These are phyloP conservation scores for Bruchidius siliquastri DNA, from an alignment of 2,888 invertebrate species.

Conservation along the genomic window DNA sequence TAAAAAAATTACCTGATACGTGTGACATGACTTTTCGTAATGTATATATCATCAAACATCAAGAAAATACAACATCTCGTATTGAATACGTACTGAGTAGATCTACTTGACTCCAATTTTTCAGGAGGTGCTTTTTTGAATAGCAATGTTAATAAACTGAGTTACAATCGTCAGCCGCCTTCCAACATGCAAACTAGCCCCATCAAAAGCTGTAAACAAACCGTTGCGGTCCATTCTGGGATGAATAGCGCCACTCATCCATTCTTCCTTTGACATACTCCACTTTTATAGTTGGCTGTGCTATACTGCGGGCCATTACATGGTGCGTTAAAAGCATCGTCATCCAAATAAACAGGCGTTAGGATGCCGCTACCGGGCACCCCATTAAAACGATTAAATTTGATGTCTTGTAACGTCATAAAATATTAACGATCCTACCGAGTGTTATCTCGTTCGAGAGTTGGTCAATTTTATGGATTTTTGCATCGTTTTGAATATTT, in stretches of 20 bases:
- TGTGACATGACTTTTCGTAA: too few species aligned
- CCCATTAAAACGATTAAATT: slow-evolving; percentile 7
- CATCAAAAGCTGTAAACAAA: not conserved
- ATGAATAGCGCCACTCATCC: not conserved
- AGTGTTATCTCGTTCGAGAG: not conserved
- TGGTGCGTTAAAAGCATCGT: not conserved
- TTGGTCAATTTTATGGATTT: not conserved
- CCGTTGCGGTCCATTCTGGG: not conserved
- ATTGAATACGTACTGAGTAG: too few species aligned
- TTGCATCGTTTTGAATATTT: not conserved
- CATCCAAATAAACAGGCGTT: not conserved
- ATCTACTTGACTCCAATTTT: too few species aligned
- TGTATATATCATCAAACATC: too few species aligned
- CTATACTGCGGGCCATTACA: not conserved
- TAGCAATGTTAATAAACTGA: too few species aligned
- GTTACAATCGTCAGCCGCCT: not conserved
- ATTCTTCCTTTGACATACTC: not conserved
- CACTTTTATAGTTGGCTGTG: not conserved
- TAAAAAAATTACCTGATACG: too few species aligned
- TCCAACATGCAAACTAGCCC: not conserved
- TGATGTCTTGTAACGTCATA: slow-evolving; percentile 24
- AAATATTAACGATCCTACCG: slow-evolving; percentile 20
- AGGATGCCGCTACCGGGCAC: not conserved
- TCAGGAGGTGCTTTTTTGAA: too few species aligned
- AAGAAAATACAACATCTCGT: too few species aligned